Evolutionary conservation across 2,888 invertebrate genomes (phyloP), one percentile per base, ranked within the genome.

Genomic region (Punctoribates punctum): DNA sequence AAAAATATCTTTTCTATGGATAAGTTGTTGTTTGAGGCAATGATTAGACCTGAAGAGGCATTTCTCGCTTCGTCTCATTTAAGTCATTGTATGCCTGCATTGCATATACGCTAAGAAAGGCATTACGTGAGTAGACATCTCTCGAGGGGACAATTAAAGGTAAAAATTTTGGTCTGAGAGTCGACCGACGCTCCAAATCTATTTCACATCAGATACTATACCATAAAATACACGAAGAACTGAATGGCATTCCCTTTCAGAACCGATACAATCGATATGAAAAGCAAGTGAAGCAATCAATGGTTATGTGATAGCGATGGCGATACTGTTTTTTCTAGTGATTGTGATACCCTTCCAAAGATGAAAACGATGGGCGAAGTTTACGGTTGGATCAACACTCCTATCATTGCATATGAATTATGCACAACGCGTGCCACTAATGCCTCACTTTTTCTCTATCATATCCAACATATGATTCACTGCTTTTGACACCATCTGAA

Each of bases 401-500:
- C 34, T 65, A 65, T 65, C 65, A 34, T 65, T 65, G 2, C 65
- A 38, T 65, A 65, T 65, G 65, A 65, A 34, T 65, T 65, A 65
- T 65, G 65, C 65, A 65, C 34, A 65, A 65, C 38, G 65, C 65
- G 65, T 65, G 65, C 65, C 62, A 65, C 27, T 65, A 65, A 65
- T 65, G 65, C 27, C 13, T 15, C 3, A 38, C 65, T n/a, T 65
- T 65, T 65, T 65, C 65, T 1, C 65, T 20, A 38, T 34, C 29
- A 38, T 65, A 65, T 65, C 65, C 27, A 5, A 27, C 4, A 65
- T 34, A 65, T 65, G 65, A 65, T 65, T 38, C 65, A 65, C 65
- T 65, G 65, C 65, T 34, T 65, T 65, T 65, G 34, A 65, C 65
- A 65, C 65, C 65, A 65, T 34, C 29, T 38, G 6, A n/a, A 38